Evolutionary conservation across 1,140 invertebrate species (phyloP).

Genomic region (Contarinia nasturtii): DNA sequence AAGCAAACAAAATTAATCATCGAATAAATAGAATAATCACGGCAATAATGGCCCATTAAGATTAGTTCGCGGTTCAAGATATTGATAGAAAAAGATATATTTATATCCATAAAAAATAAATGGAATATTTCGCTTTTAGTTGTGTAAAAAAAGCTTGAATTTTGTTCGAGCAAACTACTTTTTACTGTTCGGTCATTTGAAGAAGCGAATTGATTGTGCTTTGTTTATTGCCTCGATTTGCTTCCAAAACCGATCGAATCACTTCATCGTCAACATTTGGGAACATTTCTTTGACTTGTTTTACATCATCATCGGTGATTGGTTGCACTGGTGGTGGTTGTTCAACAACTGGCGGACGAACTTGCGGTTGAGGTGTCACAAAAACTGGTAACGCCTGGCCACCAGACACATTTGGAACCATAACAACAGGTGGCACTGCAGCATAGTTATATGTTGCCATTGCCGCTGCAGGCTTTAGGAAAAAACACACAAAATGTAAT

Average conservation of each 20-base stretch:
- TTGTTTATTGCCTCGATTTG: constrained; percentile 78
- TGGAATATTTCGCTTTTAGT: too few relatives aligned
- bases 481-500: neutral
- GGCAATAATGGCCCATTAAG: too few relatives aligned
- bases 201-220: constrained; percentile 75
- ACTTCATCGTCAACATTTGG: constrained; percentile 84
- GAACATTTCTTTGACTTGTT: constrained; percentile 89
- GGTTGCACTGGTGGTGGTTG: constrained; percentile 11
- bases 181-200: constrained; percentile 53
- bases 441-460: constrained; percentile 7
- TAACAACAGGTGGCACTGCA: constrained; percentile 31
- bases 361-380: constrained; percentile 18
- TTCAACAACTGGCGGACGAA: constrained; percentile 19
- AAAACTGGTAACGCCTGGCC: constrained; percentile 31
- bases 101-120: too few relatives aligned
- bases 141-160: too few relatives aligned
- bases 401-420: constrained; percentile 34
- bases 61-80: too few relatives aligned
- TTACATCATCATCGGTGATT: constrained; percentile 42
- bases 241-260: constrained; percentile 76
- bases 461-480: constrained; percentile 5
- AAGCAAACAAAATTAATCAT: too few relatives aligned
- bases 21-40: too few relatives aligned
- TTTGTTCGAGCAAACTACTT: too few relatives aligned
- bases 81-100: too few relatives aligned